A percentile compares a stretch with the other conserved stretches of the same genome.
phyloP scores from a whole-genome alignment of 2,797 vertebrate genomes.

The Lacerta viridis region DNA sequence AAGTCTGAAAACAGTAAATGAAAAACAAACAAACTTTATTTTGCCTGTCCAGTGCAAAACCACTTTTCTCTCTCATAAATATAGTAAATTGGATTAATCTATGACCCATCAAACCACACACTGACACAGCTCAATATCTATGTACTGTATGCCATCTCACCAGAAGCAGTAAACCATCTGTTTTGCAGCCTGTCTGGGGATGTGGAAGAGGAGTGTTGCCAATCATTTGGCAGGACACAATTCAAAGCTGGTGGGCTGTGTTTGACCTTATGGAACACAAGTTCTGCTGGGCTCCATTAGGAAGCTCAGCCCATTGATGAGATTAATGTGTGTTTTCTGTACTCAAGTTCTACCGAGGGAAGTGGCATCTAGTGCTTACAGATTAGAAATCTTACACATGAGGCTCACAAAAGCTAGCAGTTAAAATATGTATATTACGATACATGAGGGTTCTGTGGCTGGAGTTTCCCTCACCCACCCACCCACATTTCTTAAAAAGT shows the following conservation, averaged over 20 bases:
- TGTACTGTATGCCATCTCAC: not conserved
- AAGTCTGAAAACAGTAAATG: not conserved
- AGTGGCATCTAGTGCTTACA: not conserved
- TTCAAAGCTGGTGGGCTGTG: not conserved
- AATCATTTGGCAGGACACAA: not conserved
- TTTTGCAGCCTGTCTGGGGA: not conserved
- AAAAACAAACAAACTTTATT: not conserved
- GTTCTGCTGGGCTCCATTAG: not conserved
- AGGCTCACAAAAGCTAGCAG: not conserved
- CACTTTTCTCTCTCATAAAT: not conserved
- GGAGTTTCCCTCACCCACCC: not conserved
- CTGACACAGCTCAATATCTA: not conserved
- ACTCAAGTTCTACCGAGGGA: not conserved
- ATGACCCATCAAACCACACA: not conserved
- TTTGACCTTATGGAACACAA: not conserved
- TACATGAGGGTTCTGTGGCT: not conserved
- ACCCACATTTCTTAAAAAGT: not conserved
- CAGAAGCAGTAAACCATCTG: not conserved
- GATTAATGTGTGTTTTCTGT: not conserved
- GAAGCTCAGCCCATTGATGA: not conserved
- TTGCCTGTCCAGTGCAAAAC: not conserved
- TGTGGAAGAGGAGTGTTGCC: not conserved
- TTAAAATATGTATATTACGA: not conserved
- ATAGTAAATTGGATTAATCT: not conserved
- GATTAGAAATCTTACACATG: not conserved